phyloP scores from a whole-genome alignment of 2,888 invertebrate species.

The Napeogenes sylphis region DNA sequence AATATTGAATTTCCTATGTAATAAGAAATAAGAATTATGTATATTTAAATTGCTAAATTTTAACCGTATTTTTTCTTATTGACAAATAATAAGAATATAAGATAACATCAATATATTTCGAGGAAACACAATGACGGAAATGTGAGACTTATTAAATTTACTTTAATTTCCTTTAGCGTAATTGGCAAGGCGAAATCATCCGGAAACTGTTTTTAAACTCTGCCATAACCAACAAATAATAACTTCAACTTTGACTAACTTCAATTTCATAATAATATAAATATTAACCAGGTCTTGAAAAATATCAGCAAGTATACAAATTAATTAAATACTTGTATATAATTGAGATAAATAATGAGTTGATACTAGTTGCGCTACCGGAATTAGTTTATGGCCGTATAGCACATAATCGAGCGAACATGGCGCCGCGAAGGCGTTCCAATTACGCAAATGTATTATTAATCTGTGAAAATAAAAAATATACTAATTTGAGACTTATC shows the following conservation, averaged over 20 bases:
- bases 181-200: conserved; percentile 8
- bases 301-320: not conserved
- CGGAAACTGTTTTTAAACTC: conserved; percentile 14
- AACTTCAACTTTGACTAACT: not conserved
- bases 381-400: conserved; percentile 72
- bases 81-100: conserved; percentile 7
- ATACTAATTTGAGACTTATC: conserved; percentile 38
- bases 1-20: too few relatives aligned
- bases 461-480: conserved; percentile 18
- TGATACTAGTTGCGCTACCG: conserved; percentile 69
- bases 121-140: conserved; percentile 21
- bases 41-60: too few relatives aligned
- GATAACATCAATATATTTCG: conserved; percentile 7
- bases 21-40: too few relatives aligned
- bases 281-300: not conserved
- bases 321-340: not conserved
- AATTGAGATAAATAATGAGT: conserved; percentile 52
- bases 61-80: conserved; percentile 5
- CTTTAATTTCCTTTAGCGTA: conserved; percentile 19
- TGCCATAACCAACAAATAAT: not conserved
- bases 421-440: conserved; percentile 69
- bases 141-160: conserved; percentile 9
- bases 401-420: conserved; percentile 50
- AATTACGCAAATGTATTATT: conserved; percentile 41
- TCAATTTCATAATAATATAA: not conserved